phyloP scores from a whole-genome alignment of 2,797 vertebrate species.

The Crenuchus spilurus region DNA sequence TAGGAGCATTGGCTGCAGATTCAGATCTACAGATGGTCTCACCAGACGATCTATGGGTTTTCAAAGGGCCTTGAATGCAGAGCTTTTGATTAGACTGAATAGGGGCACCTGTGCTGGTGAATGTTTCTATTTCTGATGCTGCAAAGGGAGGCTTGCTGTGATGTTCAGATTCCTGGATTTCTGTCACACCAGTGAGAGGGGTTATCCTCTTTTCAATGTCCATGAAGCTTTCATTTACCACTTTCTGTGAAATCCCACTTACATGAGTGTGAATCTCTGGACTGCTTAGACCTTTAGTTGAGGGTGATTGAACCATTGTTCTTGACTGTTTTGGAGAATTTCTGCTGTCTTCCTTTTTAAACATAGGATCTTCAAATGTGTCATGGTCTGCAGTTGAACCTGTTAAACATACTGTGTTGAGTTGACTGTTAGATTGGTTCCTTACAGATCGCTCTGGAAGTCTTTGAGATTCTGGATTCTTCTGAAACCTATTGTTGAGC shows the following conservation, averaged over 20 bases:
- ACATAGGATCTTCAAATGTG: neutral
- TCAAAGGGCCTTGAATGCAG: constrained; percentile 46
- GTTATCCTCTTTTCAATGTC: neutral
- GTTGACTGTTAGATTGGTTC: neutral
- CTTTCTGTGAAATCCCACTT: neutral
- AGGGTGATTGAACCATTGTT: neutral
- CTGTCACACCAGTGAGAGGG: neutral
- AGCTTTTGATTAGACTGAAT: constrained; percentile 36
- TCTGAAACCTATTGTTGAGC: constrained; percentile 18
- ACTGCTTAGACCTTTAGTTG: constrained; percentile 13
- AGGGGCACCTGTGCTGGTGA: neutral
- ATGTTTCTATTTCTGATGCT: constrained; percentile 45
- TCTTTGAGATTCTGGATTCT: constrained; percentile 9
- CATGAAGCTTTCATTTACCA: neutral
- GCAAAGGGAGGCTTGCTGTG: constrained; percentile 46
- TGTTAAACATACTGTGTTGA: neutral
- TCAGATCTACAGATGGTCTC: constrained; percentile 34
- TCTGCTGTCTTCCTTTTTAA: constrained; percentile 2
- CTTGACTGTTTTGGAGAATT: constrained; percentile 1
- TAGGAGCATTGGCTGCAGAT: neutral
- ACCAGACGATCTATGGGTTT: constrained; percentile 22
- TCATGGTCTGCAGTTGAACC: constrained; percentile 6
- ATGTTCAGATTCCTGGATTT: constrained; percentile 40
- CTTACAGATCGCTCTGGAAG: neutral
- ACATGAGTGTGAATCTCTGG: neutral